Evolutionary conservation across 1,140 invertebrate genomes (phyloP), one percentile per base, ranked within the genome.

Genomic region (Pectinophora gossypiella): DNA sequence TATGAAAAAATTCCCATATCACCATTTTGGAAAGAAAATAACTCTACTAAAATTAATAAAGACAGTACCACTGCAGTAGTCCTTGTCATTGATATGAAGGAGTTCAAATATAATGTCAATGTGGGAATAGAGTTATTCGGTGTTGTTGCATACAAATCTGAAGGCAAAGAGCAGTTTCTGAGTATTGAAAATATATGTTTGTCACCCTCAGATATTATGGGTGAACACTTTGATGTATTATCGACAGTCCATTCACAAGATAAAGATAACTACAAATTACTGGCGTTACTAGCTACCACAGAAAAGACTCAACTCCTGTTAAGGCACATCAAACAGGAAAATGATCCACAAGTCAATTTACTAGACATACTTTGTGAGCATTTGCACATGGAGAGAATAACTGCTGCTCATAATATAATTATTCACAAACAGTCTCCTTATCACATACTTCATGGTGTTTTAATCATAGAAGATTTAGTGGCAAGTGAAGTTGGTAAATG

Each of bases 361-460:
- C 21, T 44, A n/a, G 58, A 73, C 18, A 44, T 70, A 45, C 73
- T 81, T 48, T 59, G 55, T 12, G 51, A 52, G n/a, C 45, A 73
- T 48, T 61, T 85, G 15, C 50, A 66, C 22, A 76, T 85, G 71
- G 59, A 72, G n/a, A 16, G 19, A 19, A 22, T 72, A 10, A 12
- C 38, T n/a, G 51, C 48, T 21, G 47, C 54, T 2, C 43, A 62
- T 0, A 73, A 73, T 49, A 23, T 76, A 47, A 45, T 68, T 7
- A 53, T 82, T 46, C 56, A 72, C 40, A 80, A 56, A 40, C 49
- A 36, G 20, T 74, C 72, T 15, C 72, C 76, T 3, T 68, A 66
- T 43, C 72, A 82, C 45, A 27, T 58, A 16, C 46, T 83, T 4
- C 53, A 81, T 64, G 77, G 82, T 5, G n/a, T n/a, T n/a, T n/a